Evolutionary conservation across 2,888 invertebrate genomes (phyloP).

Genomic region (Andrena bicolor): DNA sequence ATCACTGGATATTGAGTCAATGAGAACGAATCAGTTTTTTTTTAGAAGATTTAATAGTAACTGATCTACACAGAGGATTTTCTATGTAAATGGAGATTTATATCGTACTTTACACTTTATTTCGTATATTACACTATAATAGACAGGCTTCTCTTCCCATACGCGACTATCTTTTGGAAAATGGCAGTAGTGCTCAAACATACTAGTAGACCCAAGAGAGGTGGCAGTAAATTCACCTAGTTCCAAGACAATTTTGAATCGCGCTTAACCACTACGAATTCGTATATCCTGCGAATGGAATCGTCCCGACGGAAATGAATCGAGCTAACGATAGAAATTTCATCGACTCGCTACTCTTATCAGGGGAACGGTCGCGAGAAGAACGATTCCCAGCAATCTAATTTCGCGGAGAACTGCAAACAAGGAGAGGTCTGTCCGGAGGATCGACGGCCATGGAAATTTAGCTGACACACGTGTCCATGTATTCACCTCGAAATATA

Average conservation of each 20-base stretch:
- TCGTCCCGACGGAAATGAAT: not conserved
- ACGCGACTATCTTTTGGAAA: conserved; percentile 77
- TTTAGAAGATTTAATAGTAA: conserved; percentile 12
- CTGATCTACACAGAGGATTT: conserved; percentile 4
- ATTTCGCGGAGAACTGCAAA: not conserved
- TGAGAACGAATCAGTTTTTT: not conserved
- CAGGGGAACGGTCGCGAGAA: not conserved
- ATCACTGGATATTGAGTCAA: too few species aligned
- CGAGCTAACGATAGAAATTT: conserved; percentile 18
- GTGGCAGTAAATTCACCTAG: conserved; percentile 82
- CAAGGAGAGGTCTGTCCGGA: not conserved
- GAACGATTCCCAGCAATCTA: not conserved
- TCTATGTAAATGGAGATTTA: conserved; percentile 12
- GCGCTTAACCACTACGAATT: conserved; percentile 63
- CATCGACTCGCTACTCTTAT: not conserved
- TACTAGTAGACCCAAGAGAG: conserved; percentile 78
- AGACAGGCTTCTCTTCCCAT: conserved; percentile 75
- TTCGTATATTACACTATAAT: conserved; percentile 77
- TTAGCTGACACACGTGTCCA: conserved; percentile 16
- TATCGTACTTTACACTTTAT: conserved; percentile 75
- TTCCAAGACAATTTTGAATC: conserved; percentile 64
- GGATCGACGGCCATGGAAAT: conserved; percentile 48
- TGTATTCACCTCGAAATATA: not conserved
- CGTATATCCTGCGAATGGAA: conserved; percentile 48
- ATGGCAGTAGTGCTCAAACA: conserved; percentile 83